Evolutionary conservation across 2,888 invertebrate species (phyloP).

Genomic region (Thyatira batis): DNA sequence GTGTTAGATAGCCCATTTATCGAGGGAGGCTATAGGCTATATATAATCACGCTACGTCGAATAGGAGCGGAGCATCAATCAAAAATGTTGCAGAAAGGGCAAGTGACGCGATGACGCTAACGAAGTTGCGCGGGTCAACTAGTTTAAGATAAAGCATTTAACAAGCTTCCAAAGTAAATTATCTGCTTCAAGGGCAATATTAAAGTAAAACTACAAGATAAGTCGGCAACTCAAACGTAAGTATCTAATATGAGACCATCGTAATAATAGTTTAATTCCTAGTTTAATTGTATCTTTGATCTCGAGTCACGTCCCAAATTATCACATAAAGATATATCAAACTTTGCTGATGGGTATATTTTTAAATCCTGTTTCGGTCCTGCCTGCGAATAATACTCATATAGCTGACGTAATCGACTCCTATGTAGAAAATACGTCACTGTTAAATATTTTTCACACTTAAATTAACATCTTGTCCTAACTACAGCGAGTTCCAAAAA

Average conservation of each 20-base stretch:
- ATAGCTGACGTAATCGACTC: slow-evolving; percentile 33
- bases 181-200: not conserved
- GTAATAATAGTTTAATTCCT: not conserved
- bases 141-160: too few species aligned
- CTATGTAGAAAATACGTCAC: slow-evolving; percentile 21
- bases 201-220: not conserved
- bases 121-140: too few species aligned
- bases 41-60: too few species aligned
- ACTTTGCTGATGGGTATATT: not conserved
- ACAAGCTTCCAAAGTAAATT: too few species aligned
- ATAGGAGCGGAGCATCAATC: too few species aligned
- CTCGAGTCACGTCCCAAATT: slow-evolving; percentile 2
- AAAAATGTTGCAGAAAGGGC: too few species aligned
- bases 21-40: too few species aligned
- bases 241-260: too few species aligned
- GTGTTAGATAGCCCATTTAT: too few species aligned
- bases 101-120: too few species aligned
- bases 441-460: slow-evolving; percentile 3
- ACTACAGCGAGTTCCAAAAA: not conserved
- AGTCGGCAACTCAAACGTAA: not conserved
- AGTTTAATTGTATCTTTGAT: not conserved
- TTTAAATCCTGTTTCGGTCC: slow-evolving; percentile 3
- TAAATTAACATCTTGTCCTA: too few species aligned
- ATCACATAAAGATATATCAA: not conserved
- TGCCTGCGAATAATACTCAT: not conserved